Conservation (phyloP, 2,797 vertebrate species). For the Pteronotus mesoamericanus region DNA sequence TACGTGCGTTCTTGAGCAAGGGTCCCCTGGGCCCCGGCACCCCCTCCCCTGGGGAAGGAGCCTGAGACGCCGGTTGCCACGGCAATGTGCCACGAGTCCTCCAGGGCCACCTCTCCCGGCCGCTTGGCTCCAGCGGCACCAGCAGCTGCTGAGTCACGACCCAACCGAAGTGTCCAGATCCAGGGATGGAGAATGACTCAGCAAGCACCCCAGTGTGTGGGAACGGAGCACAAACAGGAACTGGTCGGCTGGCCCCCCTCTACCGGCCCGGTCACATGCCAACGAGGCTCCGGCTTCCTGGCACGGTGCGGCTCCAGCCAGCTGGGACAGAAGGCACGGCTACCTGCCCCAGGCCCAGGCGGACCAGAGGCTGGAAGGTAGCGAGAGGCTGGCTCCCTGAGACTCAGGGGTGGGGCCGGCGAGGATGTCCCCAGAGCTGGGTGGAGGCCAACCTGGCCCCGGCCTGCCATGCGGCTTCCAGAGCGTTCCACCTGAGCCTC, state of each 20-base stretch:
- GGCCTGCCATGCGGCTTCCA: neutral
- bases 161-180: neutral
- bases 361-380: neutral
- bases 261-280: constrained; percentile 38
- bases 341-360: neutral
- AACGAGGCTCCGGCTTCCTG: neutral
- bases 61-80: fast-evolving
- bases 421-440: neutral
- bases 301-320: neutral
- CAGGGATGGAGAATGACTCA: constrained; percentile 27
- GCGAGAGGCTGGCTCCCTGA: neutral
- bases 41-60: neutral
- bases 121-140: neutral
- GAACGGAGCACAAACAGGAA: neutral
- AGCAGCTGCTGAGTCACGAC: neutral
- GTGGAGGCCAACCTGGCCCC: neutral
- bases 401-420: fast-evolving
- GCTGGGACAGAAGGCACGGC: neutral
- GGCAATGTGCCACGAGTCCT: neutral
- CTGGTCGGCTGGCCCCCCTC: fast-evolving
- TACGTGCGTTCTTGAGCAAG: fast-evolving
- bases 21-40: neutral
- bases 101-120: fast-evolving
- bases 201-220: constrained; percentile 28
- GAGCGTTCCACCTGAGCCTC: neutral